phyloP scores from a whole-genome alignment of 2,888 invertebrate species.

The Pilophorus perplexus region DNA sequence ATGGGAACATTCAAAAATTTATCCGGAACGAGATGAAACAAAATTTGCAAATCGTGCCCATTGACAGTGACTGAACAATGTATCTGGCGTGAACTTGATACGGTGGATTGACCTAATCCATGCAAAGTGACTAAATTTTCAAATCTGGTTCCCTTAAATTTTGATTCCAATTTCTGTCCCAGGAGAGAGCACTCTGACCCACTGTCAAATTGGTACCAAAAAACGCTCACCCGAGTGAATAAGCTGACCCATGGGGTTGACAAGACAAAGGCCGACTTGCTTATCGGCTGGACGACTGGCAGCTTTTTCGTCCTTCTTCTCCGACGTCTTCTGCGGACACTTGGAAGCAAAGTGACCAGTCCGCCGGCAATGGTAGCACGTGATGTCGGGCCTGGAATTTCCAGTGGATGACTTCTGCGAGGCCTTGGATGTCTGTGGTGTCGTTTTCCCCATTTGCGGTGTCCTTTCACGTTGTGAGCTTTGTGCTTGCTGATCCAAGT shows the following conservation, averaged over 20 bases:
- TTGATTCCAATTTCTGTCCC: background rate
- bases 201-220: conserved; percentile 25
- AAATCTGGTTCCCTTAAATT: conserved; percentile 19
- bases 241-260: conserved; percentile 11
- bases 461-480: background rate
- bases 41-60: background rate
- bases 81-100: conserved; percentile 4
- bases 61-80: background rate
- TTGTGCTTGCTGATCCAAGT: background rate
- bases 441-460: background rate
- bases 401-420: background rate
- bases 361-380: conserved; percentile 13
- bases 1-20: conserved; percentile 4
- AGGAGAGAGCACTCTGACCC: conserved; percentile 23
- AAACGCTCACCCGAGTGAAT: conserved; percentile 13
- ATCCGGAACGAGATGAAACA: conserved; percentile 5
- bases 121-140: background rate
- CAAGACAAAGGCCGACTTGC: conserved; percentile 21
- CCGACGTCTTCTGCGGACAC: conserved; percentile 20
- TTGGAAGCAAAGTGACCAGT: conserved; percentile 18
- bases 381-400: conserved; percentile 11
- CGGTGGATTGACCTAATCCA: conserved; percentile 19
- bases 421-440: background rate
- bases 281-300: background rate
- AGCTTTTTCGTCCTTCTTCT: conserved; percentile 6